These are phyloP conservation scores for Cyanoderma ruficeps DNA, from an alignment of 2,113 vertebrate genomes.

Conservation along the genomic window DNA sequence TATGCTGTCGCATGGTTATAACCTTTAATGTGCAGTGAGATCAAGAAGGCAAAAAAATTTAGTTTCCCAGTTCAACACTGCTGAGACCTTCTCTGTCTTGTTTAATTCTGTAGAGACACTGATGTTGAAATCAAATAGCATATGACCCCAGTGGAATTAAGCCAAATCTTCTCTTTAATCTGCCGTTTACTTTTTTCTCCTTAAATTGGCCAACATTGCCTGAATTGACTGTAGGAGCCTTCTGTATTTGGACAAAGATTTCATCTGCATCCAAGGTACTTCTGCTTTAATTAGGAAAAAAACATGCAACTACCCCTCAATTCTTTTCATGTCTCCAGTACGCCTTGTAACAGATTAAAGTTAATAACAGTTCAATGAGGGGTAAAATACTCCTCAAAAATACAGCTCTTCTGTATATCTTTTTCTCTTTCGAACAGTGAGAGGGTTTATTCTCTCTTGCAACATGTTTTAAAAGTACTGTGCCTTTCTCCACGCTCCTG, in stretches of 20 bases:
- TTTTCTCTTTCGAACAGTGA: background rate
- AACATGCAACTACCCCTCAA: rapidly evolving
- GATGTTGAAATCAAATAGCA: background rate
- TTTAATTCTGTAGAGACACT: background rate
- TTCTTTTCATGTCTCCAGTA: background rate
- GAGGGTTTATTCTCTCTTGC: background rate
- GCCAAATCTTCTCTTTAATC: conserved; percentile 19
- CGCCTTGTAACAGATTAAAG: background rate
- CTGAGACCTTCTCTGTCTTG: background rate
- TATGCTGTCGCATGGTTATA: background rate
- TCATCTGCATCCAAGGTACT: background rate
- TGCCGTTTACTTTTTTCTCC: conserved; percentile 7
- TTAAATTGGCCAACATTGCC: background rate
- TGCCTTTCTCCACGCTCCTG: background rate
- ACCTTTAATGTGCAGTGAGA: background rate
- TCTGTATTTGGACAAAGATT: conserved; percentile 9
- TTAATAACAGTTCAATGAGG: background rate
- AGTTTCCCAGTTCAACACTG: background rate
- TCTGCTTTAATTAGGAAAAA: background rate
- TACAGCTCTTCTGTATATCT: background rate
- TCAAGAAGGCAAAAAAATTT: background rate
- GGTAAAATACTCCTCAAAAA: background rate
- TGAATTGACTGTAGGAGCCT: background rate
- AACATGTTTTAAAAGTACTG: background rate
- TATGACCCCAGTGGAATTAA: background rate